A percentile compares a stretch with the other conserved stretches of the same genome.
phyloP scores from a whole-genome alignment of 2,797 vertebrate genomes.

The Anguilla megastoma region DNA sequence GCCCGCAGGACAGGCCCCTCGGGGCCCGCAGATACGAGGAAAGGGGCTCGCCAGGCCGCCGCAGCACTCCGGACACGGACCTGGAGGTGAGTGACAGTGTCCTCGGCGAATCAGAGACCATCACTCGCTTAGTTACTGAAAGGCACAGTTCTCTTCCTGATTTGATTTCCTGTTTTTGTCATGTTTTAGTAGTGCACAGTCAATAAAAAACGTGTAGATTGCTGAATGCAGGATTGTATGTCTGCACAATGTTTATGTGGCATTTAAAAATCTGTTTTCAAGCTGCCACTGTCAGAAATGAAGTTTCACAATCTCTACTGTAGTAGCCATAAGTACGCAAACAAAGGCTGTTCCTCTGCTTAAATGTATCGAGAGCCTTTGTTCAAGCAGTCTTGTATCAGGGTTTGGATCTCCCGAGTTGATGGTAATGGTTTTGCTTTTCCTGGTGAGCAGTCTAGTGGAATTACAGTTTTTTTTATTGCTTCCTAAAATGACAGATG shows the following conservation, averaged over 20 bases:
- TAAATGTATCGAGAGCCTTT: neutral
- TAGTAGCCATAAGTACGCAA: neutral
- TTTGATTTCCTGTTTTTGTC: too few species aligned
- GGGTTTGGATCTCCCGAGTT: neutral
- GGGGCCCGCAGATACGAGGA: constrained; percentile 78
- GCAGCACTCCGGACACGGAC: constrained; percentile 92
- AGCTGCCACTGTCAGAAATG: neutral
- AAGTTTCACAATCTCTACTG: neutral
- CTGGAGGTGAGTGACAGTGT: constrained; percentile 76
- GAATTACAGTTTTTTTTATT: constrained; percentile 23
- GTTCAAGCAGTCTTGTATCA: neutral
- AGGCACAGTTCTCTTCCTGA: too few species aligned
- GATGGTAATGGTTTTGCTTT: constrained; percentile 29
- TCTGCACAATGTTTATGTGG: neutral
- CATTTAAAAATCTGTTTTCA: neutral
- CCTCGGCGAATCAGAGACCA: neutral
- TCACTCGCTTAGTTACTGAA: neutral
- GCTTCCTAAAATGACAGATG: constrained; percentile 38
- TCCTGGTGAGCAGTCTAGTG: neutral
- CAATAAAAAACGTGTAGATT: neutral
- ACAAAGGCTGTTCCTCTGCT: neutral
- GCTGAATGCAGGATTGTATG: neutral
- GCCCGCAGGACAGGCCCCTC: constrained; percentile 71
- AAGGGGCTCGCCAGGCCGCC: constrained; percentile 79
- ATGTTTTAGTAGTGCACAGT: neutral